Evolutionary conservation across 2,888 invertebrate genomes (phyloP), one percentile per base, ranked within the genome.

Genomic region (Stenichneumon culpator): DNA sequence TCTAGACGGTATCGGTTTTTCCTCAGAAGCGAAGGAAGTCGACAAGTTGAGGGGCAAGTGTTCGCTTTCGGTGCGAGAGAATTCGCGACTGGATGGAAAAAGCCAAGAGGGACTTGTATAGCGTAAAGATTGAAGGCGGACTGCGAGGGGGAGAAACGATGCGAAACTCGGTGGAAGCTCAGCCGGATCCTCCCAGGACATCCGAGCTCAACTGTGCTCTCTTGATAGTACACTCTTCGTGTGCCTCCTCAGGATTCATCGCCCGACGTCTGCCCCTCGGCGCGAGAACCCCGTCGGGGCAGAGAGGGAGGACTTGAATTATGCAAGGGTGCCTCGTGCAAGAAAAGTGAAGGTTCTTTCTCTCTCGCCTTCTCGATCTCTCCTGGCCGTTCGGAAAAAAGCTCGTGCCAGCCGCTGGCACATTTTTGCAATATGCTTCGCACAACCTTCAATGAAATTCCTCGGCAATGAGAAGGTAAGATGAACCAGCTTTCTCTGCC

Each of bases 191-290:
- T 72, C 52, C 67, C 60, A 75, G 70, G 85, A 82, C 75, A 79
- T 79, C 39, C 39, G 67, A 77, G 60, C 74, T 69, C 73, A 73
- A 74, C 68, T 81, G 70, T 60, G 50, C 57, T 70, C 54, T 50
- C 47, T 75, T 52, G 44, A 22, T 67, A 22, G 63, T 63, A 63
- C 25, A 63, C 28, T 57, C 44, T 11, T 39, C 47, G 60, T 65
- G 69, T 67, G 73, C 65, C 84, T 86, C 82, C 73, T 88, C 83
- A 82, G 87, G 86, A 88, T 86, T 86, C 87, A 86, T 87, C 84
- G 82, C 75, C 72, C 80, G 83, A 86, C 82, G 84, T 28, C 63
- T 73, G 78, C 81, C 81, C 77, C 86, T 70, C 83, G 63, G 67
- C 81, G 68, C 60, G 79, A 74, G 79, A 72, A 79, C 79, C 77